Conservation (phyloP, 2,888 invertebrate species). For the Eledona agricola region DNA sequence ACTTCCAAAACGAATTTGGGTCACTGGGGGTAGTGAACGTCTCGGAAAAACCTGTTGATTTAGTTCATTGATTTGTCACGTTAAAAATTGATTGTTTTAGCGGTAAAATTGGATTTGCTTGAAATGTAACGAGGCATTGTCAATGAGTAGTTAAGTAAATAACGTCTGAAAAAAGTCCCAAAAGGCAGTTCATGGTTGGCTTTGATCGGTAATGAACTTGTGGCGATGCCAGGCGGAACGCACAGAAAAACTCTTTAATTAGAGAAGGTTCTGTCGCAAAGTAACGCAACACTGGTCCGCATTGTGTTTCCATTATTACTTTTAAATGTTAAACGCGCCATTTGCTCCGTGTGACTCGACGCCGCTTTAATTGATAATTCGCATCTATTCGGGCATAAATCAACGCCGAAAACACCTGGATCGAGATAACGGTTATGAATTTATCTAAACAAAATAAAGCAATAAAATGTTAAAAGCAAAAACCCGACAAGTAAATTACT, state of each 20-base stretch:
- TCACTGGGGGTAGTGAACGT: no score
- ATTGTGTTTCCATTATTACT: conserved; percentile 37
- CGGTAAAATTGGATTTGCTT: conserved; percentile 57
- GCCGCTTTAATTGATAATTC: conserved; percentile 24
- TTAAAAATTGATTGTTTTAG: conserved; percentile 59
- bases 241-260: conserved; percentile 59
- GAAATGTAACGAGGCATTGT: conserved; percentile 57
- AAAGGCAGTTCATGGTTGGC: conserved; percentile 47
- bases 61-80: conserved; percentile 58
- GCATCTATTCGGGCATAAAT: no score
- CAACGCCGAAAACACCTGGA: no score
- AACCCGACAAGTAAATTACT: conserved; percentile 35
- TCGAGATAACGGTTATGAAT: conserved; percentile 33
- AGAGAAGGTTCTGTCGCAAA: conserved; percentile 51
- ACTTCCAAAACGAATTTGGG: no score
- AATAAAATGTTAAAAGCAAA: conserved; percentile 38
- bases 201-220: conserved; percentile 59
- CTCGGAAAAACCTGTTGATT: conserved; percentile 49
- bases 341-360: conserved; percentile 31
- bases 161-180: conserved; percentile 40
- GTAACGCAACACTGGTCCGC: conserved; percentile 26
- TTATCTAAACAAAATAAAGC: conserved; percentile 34
- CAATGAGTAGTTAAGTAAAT: conserved; percentile 55
- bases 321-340: conserved; percentile 36
- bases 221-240: conserved; percentile 57